Base-by-base conservation (phyloP, 2,113 vertebrate species). In the Labeo catla region DNA sequence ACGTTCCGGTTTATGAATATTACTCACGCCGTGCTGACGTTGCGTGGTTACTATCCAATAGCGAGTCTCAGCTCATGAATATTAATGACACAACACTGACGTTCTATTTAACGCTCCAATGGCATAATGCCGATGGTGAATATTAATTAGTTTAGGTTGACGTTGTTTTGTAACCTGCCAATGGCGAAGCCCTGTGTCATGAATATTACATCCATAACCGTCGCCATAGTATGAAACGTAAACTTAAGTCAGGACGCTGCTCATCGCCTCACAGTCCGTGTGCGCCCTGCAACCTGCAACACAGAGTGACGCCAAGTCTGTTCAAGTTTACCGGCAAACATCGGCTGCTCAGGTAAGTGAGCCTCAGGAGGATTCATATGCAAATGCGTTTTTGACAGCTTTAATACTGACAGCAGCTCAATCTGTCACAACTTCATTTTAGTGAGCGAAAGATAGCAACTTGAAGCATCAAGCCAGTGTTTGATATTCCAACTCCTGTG, bases 211-310 rank as follows among this genome's bases (percentile, higher is more conserved):
- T 4, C 4, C 0, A 12, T 1, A 0, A 19, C 65, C 47, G 6
- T 57, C n/a, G 11, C 10, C 34, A n/a, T 83, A 73, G 81, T 83
- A 73, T 28, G 65, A 72, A 57, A 23, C 34, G 66, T 57, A 28
- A 73, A 54, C 16, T 83, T 39, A 6, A 72, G 66, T 16, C 72
- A 84, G 85, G 39, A 83, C 86, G 84, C 57, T n/a, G 59, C 43
- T 57, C 88, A 87, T 86, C 84, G 59, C 76, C 66, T 86, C 88
- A 87, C 81, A 77, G 43, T 77, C 76, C 28, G 54, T 74, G 61
- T 49, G 52, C 50, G 15, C 78, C 19, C 52, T 59, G 21, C 82
- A 79, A 79, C 83, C 83, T 85, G 86, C 85, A 61, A 61, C 28
- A 39, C 63, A 36, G 63, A 50, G 52, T 15, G 39, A 49, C 73